Base-by-base conservation (phyloP, 2,888 invertebrate genomes). In the Saturnia pavonia region DNA sequence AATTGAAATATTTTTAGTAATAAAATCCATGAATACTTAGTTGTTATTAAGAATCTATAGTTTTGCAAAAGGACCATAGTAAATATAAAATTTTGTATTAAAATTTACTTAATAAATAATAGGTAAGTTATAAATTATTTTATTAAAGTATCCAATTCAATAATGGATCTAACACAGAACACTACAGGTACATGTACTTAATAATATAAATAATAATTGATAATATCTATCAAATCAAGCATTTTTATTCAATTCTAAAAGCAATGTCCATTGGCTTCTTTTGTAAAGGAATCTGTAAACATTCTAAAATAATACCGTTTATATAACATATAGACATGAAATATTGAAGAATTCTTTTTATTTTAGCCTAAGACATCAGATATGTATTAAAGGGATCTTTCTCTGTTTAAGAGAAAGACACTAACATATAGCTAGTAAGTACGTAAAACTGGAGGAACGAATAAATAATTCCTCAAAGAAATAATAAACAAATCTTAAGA, bases 401-500 rank as follows among this genome's bases (percentile, higher is more conserved):
- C 65, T 65, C 65, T 40, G n/a, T 8, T 40, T 40, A 40, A 65
- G 65, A 40, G 40, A 65, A 65, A 63, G 27, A 27, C 27, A 63
- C 22, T n/a, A 16, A 63, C 34, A 63, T 63, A 57, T 57, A 57
- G 22, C 12, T 63, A 63, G 34, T 14, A 27, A 27, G 25, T 19
- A 63, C 9, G 7, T 63, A 65, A 65, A 60, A 65, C 8, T n/a
- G 65, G 65, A 65, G 40, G 54, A 51, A 68, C 16, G 42, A 43
- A 57, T 25, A 60, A 22, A 25, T 34, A 9, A 57, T 69, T 43
- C 25, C 70, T 73, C 79, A 73, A 76, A 75, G 85, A 81, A 85
- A 88, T 91, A 90, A 89, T 90, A 89, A 90, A 90, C 88, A 87
- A 83, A 91, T 89, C 89, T 89, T 90, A 91, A 89, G 88, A 89